These are phyloP conservation scores for Strix aluco DNA, from an alignment of 2,113 vertebrate species.

Conservation along the genomic window DNA sequence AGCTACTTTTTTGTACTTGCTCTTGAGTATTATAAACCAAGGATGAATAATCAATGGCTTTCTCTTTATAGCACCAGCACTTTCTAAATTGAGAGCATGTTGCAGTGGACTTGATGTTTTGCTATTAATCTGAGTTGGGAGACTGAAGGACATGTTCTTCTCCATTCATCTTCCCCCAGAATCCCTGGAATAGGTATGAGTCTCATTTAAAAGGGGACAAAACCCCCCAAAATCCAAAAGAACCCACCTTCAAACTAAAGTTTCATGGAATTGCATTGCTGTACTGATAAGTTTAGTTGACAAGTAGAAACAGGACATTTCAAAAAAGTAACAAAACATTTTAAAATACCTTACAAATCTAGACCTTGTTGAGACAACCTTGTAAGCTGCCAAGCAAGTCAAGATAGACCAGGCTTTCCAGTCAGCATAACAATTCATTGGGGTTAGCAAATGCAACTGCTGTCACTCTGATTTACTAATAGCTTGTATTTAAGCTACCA, in stretches of 20 bases:
- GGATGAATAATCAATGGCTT: slow-evolving; percentile 55
- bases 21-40: background rate
- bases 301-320: background rate
- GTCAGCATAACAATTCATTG: background rate
- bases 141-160: slow-evolving; percentile 36
- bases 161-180: slow-evolving; percentile 30
- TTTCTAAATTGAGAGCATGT: slow-evolving; percentile 53
- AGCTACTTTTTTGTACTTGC: slow-evolving; percentile 23
- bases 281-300: slow-evolving; percentile 10
- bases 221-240: background rate
- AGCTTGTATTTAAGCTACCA: background rate
- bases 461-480: background rate
- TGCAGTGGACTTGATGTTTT: slow-evolving; percentile 46
- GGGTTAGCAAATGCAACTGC: background rate
- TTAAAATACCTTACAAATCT: background rate
- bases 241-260: background rate
- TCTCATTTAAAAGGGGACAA: background rate
- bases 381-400: background rate
- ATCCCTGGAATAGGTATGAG: slow-evolving; percentile 23
- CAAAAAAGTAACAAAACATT: background rate
- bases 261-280: background rate
- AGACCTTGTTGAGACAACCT: background rate
- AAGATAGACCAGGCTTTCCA: background rate
- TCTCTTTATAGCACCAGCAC: slow-evolving; percentile 60
- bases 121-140: slow-evolving; percentile 47